phyloP scores from a whole-genome alignment of 2,113 vertebrate species.

The Phalacrocorax carbo region DNA sequence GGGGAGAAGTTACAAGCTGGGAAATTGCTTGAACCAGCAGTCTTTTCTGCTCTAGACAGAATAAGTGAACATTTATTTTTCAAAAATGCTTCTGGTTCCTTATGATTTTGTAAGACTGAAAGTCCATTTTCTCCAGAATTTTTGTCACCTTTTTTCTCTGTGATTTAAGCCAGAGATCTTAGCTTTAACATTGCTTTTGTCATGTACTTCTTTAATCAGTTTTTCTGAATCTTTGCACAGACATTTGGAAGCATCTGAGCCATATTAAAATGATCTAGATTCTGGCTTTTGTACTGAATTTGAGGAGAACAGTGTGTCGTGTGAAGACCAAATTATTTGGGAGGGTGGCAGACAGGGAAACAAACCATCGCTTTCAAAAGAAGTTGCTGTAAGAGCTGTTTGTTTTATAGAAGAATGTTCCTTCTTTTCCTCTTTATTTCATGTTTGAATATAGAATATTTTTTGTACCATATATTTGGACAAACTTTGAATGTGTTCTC shows the following conservation, averaged over 20 bases:
- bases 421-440: neutral
- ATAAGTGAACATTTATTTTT: neutral
- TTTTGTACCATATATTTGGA: neutral
- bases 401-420: conserved; percentile 22
- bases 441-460: neutral
- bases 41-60: neutral
- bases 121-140: neutral
- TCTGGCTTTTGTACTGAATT: conserved; percentile 24
- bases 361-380: conserved; percentile 24
- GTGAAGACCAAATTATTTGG: neutral
- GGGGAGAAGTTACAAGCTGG: neutral
- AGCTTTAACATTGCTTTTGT: neutral
- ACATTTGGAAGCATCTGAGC: neutral
- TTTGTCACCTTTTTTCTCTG: neutral
- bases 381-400: conserved; percentile 7
- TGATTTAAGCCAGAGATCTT: neutral
- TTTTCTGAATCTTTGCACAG: neutral
- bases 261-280: neutral
- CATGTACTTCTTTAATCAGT: neutral
- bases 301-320: neutral
- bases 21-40: neutral
- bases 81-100: neutral
- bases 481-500: neutral
- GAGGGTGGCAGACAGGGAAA: neutral
- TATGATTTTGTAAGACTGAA: neutral